phyloP scores from a whole-genome alignment of 2,888 invertebrate species.

The Chrysomela aeneicollis region DNA sequence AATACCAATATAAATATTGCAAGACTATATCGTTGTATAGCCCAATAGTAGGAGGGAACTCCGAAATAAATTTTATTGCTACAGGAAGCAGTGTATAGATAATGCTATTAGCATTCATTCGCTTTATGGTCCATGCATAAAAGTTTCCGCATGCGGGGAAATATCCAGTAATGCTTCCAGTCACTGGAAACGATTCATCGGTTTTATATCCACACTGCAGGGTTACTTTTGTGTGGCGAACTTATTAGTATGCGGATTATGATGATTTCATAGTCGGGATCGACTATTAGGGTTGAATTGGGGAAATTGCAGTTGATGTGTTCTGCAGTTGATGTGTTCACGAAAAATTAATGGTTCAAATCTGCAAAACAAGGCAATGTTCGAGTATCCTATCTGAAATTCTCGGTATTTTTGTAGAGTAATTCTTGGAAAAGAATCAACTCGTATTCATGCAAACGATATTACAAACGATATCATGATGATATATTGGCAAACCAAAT shows the following conservation, averaged over 20 bases:
- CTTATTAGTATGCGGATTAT: conserved; percentile 22
- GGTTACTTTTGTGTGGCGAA: conserved; percentile 16
- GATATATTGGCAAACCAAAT: too few species aligned
- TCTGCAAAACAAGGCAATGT: not conserved
- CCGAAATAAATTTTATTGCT: conserved; percentile 53
- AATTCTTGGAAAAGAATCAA: too few species aligned
- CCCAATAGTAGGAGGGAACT: conserved; percentile 17
- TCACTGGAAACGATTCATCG: conserved; percentile 47
- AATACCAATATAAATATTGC: not conserved
- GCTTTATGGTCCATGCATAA: conserved; percentile 69
- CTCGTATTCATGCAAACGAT: too few species aligned
- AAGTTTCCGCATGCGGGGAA: conserved; percentile 62
- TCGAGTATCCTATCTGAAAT: too few species aligned
- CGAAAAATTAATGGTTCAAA: not conserved
- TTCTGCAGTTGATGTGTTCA: not conserved
- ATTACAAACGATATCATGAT: too few species aligned
- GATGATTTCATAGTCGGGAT: conserved; percentile 13
- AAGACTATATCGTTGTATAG: not conserved
- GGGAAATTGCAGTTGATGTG: not conserved
- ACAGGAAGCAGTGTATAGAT: conserved; percentile 61
- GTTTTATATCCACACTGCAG: conserved; percentile 37
- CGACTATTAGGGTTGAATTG: not conserved
- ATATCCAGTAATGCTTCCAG: conserved; percentile 51
- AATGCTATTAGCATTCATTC: conserved; percentile 69
- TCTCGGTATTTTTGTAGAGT: too few species aligned